A percentile compares a stretch with the other conserved stretches of the same genome.
Conservation (phyloP, 2,797 vertebrate genomes). For the Gymnopithys bicolor region DNA sequence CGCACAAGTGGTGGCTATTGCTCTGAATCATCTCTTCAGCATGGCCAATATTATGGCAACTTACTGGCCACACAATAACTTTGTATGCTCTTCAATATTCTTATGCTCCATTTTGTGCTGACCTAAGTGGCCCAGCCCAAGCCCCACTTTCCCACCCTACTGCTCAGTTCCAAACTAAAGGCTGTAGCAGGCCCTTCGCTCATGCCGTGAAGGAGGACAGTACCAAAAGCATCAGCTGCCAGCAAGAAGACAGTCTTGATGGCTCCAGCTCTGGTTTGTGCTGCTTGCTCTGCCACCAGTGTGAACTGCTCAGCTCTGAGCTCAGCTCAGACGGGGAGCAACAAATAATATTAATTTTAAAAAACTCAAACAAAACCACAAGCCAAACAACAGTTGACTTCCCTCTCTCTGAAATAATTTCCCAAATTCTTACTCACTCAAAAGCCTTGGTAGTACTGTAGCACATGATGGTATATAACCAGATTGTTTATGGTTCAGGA, state of each 20-base stretch:
- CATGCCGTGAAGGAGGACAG: not conserved
- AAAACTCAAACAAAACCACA: not conserved
- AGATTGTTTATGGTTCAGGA: not conserved
- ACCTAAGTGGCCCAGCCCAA: not conserved
- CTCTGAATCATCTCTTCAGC: not conserved
- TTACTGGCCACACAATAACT: not conserved
- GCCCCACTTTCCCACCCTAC: not conserved
- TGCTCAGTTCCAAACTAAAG: not conserved
- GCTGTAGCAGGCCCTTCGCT: not conserved
- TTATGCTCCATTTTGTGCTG: not conserved
- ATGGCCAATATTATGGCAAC: not conserved
- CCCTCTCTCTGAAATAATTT: not conserved
- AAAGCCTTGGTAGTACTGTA: not conserved
- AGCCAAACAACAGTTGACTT: not conserved
- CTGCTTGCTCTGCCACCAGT: not conserved
- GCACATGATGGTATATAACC: not conserved
- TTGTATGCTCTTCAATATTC: not conserved
- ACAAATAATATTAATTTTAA: not conserved
- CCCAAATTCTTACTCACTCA: not conserved
- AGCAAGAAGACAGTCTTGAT: not conserved
- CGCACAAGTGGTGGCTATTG: not conserved
- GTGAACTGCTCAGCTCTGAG: not conserved
- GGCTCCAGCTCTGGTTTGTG: not conserved
- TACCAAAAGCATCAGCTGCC: not conserved
- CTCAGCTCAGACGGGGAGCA: not conserved